These are phyloP conservation scores for Drosophila setifemur DNA, from an alignment of 1,140 invertebrate species.

Conservation along the genomic window DNA sequence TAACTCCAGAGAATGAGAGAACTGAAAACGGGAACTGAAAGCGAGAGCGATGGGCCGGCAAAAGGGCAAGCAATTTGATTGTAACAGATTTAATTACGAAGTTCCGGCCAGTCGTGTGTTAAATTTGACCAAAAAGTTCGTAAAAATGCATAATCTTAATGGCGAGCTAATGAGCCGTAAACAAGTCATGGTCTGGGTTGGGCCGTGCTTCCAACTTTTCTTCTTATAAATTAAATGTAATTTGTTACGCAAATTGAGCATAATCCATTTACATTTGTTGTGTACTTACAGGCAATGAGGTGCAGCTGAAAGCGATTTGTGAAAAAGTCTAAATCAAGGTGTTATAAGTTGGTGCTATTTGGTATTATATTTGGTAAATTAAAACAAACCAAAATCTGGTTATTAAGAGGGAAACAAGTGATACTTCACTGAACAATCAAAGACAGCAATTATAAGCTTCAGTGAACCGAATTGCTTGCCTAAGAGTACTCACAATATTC, in stretches of 20 bases:
- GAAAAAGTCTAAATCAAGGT: not conserved
- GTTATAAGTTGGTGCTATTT: too few species aligned
- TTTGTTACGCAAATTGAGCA: slow-evolving; percentile 55
- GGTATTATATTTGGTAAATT: too few species aligned
- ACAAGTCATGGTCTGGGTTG: slow-evolving; percentile 9
- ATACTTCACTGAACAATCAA: too few species aligned
- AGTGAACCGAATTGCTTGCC: too few species aligned
- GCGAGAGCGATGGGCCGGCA: not conserved
- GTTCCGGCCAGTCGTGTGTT: slow-evolving; percentile 38
- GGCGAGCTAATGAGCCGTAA: slow-evolving; percentile 51
- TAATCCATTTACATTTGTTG: not conserved
- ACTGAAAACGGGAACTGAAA: not conserved
- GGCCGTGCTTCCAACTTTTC: slow-evolving; percentile 18
- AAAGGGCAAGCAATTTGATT: slow-evolving; percentile 41
- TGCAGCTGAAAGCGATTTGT: not conserved
- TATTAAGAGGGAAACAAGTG: too few species aligned
- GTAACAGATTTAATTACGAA: slow-evolving; percentile 68
- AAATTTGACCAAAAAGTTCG: slow-evolving; percentile 46
- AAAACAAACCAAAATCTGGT: too few species aligned
- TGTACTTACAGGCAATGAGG: not conserved
- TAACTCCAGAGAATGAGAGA: not conserved
- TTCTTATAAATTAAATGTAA: slow-evolving; percentile 50
- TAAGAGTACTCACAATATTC: too few species aligned
- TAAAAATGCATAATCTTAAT: slow-evolving; percentile 58
- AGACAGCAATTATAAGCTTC: too few species aligned